Base-by-base conservation (phyloP, 2,113 vertebrate genomes). In the Barbus barbus region DNA sequence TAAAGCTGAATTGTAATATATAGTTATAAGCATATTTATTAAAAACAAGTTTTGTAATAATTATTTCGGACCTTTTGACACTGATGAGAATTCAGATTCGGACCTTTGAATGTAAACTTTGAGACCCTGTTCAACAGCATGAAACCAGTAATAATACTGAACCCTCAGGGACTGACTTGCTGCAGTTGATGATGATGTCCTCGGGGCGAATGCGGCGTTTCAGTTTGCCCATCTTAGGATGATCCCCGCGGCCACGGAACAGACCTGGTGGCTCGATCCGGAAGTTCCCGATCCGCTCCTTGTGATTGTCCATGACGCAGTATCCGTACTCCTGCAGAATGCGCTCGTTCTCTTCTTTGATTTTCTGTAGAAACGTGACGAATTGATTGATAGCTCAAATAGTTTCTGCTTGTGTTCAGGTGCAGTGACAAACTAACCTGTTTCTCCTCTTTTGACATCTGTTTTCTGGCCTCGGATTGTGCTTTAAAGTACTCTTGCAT, bases 161-260 rank as follows among this genome's bases (percentile, higher is more conserved):
- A 12, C n/a, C 36, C n/a, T 41, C 22, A 13, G 67, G 11, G 9
- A 86, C 96, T 92, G 90, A 99, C 97, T 98, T 98, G 97, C 97
- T 99, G 91, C 97, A 99, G 93, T 99, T 99, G 80, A 99, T 98
- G 89, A 98, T 98, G 90, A 98, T 96, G 88, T 98, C 96, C 85
- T 97, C 93, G 0, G 97, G 97, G 92, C 96, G 94, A 87, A 98
- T 97, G 87, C 97, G 95, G 31, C 96, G 95, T 89, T 99, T 99
- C 89, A 99, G 89, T 96, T 97, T 99, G 86, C 97, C 97, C 96
- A 98, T 98, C 88, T 99, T 99, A 4, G 97, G 97, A 88, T 99
- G 97, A 92, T 99, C 96, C 4, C 97, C 97, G 76, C 97, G 95
- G 78, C 97, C 97, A 75, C 97, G 93, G 90, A 99, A 99, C 51